These are phyloP conservation scores for Elgaria multicarinata DNA, from an alignment of 2,113 vertebrate genomes.

Conservation along the genomic window DNA sequence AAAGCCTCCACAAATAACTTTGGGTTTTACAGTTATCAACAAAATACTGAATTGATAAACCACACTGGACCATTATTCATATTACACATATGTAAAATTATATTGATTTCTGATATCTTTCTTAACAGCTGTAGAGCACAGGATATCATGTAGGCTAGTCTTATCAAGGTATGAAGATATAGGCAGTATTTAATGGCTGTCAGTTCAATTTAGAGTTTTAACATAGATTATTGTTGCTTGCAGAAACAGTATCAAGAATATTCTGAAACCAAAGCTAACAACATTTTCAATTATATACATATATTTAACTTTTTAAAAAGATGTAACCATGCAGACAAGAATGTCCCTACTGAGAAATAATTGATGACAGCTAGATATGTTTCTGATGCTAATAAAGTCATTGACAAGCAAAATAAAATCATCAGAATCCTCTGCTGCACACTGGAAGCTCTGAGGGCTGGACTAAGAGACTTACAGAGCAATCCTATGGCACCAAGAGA, in stretches of 20 bases:
- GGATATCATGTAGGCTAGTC: constrained; percentile 27
- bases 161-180: constrained; percentile 26
- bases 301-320: constrained; percentile 33
- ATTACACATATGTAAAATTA: background rate
- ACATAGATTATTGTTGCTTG: constrained; percentile 29
- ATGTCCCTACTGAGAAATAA: constrained; percentile 46
- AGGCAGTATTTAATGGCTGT: constrained; percentile 41
- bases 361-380: constrained; percentile 28
- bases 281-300: constrained; percentile 35
- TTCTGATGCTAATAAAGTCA: constrained; percentile 54
- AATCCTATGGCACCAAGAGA: too few relatives aligned
- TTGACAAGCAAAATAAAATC: background rate
- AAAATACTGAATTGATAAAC: background rate
- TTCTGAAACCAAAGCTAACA: constrained; percentile 42
- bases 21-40: background rate
- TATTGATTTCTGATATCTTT: constrained; percentile 31
- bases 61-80: constrained; percentile 27
- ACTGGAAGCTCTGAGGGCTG: too few relatives aligned
- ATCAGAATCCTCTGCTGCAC: too few relatives aligned
- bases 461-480: too few relatives aligned
- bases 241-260: constrained; percentile 41
- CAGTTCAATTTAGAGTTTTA: background rate
- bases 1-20: background rate
- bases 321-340: constrained; percentile 1
- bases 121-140: constrained; percentile 50